A percentile compares a stretch with the other conserved stretches of the same genome.
These are phyloP conservation scores for Channa maculata DNA, from an alignment of 2,113 vertebrate species.

Conservation along the genomic window DNA sequence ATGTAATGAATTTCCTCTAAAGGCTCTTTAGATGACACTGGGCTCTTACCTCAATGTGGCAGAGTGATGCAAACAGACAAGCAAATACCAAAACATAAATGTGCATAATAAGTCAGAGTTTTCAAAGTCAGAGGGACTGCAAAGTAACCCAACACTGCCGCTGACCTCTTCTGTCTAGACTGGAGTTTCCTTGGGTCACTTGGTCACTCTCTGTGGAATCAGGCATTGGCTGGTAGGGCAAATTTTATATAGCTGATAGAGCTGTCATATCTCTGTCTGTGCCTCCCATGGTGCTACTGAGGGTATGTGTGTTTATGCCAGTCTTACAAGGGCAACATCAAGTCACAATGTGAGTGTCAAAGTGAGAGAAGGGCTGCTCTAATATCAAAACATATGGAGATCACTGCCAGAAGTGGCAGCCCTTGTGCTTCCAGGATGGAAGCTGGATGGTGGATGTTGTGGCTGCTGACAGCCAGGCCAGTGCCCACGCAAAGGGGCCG, in stretches of 20 bases:
- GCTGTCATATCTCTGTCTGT: conserved; percentile 68
- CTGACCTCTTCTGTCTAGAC: conserved; percentile 61
- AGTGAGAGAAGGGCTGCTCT: conserved; percentile 47
- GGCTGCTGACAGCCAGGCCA: conserved; percentile 64
- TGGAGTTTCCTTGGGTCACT: conserved; percentile 55
- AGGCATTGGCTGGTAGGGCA: conserved; percentile 46
- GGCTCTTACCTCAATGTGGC: neutral
- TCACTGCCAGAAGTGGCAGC: conserved; percentile 64
- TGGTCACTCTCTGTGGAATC: conserved; percentile 51
- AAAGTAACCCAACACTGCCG: conserved; percentile 36
- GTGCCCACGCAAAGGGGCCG: conserved; percentile 58
- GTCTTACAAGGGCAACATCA: conserved; percentile 65
- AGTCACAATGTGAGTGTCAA: conserved; percentile 52
- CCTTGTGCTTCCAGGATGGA: conserved; percentile 48
- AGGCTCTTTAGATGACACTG: conserved; percentile 1
- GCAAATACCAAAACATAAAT: conserved; percentile 27
- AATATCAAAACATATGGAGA: conserved; percentile 59
- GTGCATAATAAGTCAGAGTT: conserved; percentile 20
- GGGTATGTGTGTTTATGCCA: conserved; percentile 70
- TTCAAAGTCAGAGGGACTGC: conserved; percentile 36
- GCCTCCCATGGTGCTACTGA: conserved; percentile 63
- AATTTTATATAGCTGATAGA: conserved; percentile 53
- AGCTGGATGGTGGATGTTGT: conserved; percentile 48
- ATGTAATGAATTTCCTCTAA: neutral
- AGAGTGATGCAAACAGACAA: conserved; percentile 15